Percentiles rank a stretch among this genome's conserved stretches.
Conservation (phyloP, 2,113 vertebrate genomes). For the Heliornis fulica region DNA sequence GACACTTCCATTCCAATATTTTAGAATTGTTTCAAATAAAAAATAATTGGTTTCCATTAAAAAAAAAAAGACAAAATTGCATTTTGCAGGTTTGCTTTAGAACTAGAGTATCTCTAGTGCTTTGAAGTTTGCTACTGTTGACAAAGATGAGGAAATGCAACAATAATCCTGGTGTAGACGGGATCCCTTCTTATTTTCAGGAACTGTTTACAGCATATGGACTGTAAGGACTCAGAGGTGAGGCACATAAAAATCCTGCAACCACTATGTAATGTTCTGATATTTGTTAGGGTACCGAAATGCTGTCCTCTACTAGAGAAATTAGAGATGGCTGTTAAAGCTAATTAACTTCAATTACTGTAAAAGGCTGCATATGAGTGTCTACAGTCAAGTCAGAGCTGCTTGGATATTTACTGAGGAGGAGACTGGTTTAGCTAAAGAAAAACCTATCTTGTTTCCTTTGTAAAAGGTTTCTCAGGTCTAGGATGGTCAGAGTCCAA, state of each 20-base stretch:
- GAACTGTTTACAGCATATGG: not conserved
- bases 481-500: not conserved
- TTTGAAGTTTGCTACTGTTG: not conserved
- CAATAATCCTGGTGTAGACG: not conserved
- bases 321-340: not conserved
- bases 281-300: not conserved
- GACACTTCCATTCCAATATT: not conserved
- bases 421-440: not conserved
- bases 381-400: not conserved
- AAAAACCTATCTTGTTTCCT: not conserved
- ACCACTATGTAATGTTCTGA: not conserved
- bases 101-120: not conserved
- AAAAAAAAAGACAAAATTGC: not conserved
- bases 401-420: not conserved
- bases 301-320: not conserved
- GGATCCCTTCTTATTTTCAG: not conserved
- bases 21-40: not conserved
- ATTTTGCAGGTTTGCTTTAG: not conserved
- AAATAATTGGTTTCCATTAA: not conserved
- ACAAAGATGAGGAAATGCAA: not conserved
- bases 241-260: not conserved
- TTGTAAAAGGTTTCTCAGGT: not conserved
- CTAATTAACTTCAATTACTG: not conserved
- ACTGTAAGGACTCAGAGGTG: not conserved
- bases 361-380: not conserved